These are phyloP conservation scores for Charanyca ferruginea DNA, from an alignment of 2,888 invertebrate genomes.

Conservation along the genomic window DNA sequence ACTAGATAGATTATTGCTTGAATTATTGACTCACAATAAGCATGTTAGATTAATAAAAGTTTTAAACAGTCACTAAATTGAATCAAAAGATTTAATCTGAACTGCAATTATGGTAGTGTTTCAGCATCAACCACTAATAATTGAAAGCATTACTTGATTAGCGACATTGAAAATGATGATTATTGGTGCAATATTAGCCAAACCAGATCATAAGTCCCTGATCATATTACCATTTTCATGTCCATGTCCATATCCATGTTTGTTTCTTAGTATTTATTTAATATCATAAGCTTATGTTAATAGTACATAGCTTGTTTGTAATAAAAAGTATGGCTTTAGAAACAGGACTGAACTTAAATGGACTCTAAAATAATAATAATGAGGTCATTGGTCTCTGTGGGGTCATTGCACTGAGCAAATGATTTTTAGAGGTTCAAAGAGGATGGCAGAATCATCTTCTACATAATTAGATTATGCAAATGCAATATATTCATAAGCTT, in stretches of 20 bases:
- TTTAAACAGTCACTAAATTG: background rate
- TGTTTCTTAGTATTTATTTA: slow-evolving; percentile 31
- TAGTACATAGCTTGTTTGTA: background rate
- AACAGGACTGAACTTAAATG: slow-evolving; percentile 38
- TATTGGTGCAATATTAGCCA: slow-evolving; percentile 1
- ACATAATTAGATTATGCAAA: background rate
- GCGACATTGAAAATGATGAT: background rate
- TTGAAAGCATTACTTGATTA: background rate
- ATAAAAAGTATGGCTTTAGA: slow-evolving; percentile 8
- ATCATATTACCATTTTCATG: slow-evolving; percentile 4
- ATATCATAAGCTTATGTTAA: background rate
- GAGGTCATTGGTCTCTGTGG: slow-evolving; percentile 69
- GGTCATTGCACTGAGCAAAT: slow-evolving; percentile 70
- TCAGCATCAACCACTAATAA: slow-evolving; percentile 5
- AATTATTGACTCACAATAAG: slow-evolving; percentile 1
- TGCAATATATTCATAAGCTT: background rate
- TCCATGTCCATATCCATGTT: no score
- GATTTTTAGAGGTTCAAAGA: slow-evolving; percentile 35
- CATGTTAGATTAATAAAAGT: slow-evolving; percentile 18
- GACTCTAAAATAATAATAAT: slow-evolving; percentile 63
- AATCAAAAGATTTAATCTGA: background rate
- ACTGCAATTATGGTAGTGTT: background rate
- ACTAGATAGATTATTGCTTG: slow-evolving; percentile 9
- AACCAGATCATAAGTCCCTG: no score
- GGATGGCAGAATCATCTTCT: slow-evolving; percentile 7